phyloP scores from a whole-genome alignment of 2,797 vertebrate genomes.

The Percopsis omiscomaycus region DNA sequence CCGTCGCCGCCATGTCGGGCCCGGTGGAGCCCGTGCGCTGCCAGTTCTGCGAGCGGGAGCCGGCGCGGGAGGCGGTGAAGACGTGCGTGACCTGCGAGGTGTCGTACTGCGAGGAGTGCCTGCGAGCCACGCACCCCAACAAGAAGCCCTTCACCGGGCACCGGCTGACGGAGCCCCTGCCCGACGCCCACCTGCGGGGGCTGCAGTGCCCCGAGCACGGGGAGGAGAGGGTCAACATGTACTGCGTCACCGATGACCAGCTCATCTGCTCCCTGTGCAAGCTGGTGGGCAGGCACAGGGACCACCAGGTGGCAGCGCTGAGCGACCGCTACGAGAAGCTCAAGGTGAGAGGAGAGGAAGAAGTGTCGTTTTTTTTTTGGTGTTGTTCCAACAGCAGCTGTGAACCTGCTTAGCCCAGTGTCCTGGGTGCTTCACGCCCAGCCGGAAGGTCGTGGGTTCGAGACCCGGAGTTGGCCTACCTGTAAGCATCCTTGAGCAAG shows the following conservation, averaged over 20 bases:
- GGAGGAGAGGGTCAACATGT: conserved; percentile 97
- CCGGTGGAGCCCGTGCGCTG: conserved; percentile 88
- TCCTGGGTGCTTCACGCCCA: too few species aligned
- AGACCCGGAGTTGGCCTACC: too few species aligned
- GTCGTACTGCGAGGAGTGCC: conserved; percentile 95
- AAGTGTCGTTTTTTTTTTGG: too few species aligned
- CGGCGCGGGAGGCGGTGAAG: conserved; percentile 91
- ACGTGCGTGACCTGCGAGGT: conserved; percentile 95
- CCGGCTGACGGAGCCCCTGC: conserved; percentile 91
- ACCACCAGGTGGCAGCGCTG: conserved; percentile 94
- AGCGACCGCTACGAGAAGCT: conserved; percentile 93
- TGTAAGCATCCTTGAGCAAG: too few species aligned
- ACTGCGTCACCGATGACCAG: conserved; percentile 93
- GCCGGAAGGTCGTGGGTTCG: too few species aligned
- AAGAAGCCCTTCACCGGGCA: conserved; percentile 97
- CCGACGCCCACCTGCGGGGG: conserved; percentile 89
- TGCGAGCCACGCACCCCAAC: conserved; percentile 92
- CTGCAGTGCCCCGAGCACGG: conserved; percentile 94
- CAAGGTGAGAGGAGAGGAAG: conserved; percentile 73
- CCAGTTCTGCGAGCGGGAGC: conserved; percentile 97
- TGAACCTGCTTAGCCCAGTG: too few species aligned
- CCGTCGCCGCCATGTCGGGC: conserved; percentile 83
- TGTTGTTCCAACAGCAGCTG: too few species aligned
- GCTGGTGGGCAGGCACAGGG: conserved; percentile 90
- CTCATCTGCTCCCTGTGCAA: conserved; percentile 97